A percentile compares a stretch with the other conserved stretches of the same genome.
Conservation (phyloP, 2,888 invertebrate species). For the Rhamnusium bicolor region DNA sequence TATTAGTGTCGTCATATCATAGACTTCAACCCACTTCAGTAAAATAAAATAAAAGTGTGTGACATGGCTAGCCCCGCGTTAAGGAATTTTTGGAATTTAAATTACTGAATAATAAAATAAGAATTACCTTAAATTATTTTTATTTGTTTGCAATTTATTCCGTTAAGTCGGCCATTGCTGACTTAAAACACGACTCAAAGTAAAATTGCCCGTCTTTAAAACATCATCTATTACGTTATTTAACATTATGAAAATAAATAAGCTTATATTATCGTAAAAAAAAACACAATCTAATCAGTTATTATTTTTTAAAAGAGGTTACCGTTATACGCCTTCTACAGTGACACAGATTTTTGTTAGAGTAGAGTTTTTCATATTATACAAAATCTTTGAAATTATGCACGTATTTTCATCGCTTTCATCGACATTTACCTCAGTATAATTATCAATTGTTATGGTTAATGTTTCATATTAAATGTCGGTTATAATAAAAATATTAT, state of each 20-base stretch:
- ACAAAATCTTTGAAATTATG: conserved; percentile 9
- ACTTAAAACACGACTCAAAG: background rate
- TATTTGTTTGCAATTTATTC: too few species aligned
- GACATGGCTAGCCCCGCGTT: too few species aligned
- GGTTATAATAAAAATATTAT: background rate
- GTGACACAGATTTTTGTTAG: conserved; percentile 9
- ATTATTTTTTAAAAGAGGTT: conserved; percentile 2
- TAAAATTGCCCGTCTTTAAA: background rate
- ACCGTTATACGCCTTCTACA: background rate
- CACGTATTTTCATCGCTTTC: background rate
- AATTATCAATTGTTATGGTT: background rate
- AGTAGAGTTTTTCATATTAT: background rate
- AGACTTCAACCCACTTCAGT: too few species aligned
- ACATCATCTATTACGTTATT: background rate
- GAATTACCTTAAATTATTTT: too few species aligned
- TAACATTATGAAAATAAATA: background rate
- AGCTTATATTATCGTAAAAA: background rate
- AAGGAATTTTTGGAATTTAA: too few species aligned
- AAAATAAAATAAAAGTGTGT: too few species aligned
- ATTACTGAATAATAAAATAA: too few species aligned
- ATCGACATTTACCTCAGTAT: background rate
- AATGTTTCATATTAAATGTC: background rate
- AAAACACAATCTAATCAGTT: background rate
- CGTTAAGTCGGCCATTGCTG: background rate
- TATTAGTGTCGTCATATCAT: too few species aligned